Evolutionary conservation across 2,797 vertebrate species (phyloP).

Genomic region (Rhyacichthys aspro): DNA sequence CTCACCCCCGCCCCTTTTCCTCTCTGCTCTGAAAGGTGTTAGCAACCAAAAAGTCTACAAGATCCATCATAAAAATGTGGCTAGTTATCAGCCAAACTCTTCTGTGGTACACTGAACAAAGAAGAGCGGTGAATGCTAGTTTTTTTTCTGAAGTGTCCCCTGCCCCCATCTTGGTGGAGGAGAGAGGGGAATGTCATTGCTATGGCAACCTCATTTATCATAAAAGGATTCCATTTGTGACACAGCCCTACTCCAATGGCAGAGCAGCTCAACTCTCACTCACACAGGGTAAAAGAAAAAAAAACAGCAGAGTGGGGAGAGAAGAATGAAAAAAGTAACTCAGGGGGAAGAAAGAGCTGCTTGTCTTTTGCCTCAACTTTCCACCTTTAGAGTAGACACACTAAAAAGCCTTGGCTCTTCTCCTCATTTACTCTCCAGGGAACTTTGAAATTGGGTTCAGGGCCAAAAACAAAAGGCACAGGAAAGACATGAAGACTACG

Average conservation of each 20-base stretch:
- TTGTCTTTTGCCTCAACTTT: slow-evolving; percentile 81
- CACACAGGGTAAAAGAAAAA: slow-evolving; percentile 25
- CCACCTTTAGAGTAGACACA: slow-evolving; percentile 70
- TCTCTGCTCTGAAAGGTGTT: slow-evolving; percentile 71
- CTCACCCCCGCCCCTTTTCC: slow-evolving; percentile 71
- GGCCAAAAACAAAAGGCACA: slow-evolving; percentile 73
- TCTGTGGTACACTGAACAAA: slow-evolving; percentile 48
- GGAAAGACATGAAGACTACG: slow-evolving; percentile 69
- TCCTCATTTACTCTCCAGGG: slow-evolving; percentile 57
- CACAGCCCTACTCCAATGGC: slow-evolving; percentile 69
- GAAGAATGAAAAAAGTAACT: slow-evolving; percentile 53
- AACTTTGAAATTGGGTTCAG: slow-evolving; percentile 69
- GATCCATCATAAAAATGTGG: slow-evolving; percentile 80
- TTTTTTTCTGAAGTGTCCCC: slow-evolving; percentile 62
- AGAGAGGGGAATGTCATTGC: slow-evolving; percentile 77
- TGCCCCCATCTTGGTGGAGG: slow-evolving; percentile 73
- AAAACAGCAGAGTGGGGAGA: slow-evolving; percentile 31
- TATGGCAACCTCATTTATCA: slow-evolving; percentile 85
- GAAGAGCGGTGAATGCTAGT: slow-evolving; percentile 51
- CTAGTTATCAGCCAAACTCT: slow-evolving; percentile 79
- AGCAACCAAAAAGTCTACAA: slow-evolving; percentile 56
- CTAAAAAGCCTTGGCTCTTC: slow-evolving; percentile 69
- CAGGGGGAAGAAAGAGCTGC: slow-evolving; percentile 69
- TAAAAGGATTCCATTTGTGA: slow-evolving; percentile 82
- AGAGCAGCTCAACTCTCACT: slow-evolving; percentile 40